These are phyloP conservation scores for Acronicta leporina DNA, from an alignment of 2,888 invertebrate species.

Conservation along the genomic window DNA sequence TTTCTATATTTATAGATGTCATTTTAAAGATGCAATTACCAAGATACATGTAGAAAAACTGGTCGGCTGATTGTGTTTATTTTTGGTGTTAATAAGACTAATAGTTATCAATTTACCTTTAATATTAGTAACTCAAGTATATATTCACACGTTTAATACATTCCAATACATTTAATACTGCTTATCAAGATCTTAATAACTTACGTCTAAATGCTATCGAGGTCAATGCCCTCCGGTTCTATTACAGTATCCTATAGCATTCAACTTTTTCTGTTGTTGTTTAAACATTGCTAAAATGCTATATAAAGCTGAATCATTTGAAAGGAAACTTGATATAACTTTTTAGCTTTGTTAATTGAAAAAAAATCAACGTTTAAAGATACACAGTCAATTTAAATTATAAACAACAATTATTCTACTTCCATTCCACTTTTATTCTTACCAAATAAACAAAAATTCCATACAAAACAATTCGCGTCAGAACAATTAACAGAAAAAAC, in stretches of 20 bases:
- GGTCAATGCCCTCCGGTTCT: constrained; percentile 13
- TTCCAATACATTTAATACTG: constrained; percentile 10
- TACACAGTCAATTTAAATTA: not conserved
- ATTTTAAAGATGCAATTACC: no score
- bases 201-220: constrained; percentile 15
- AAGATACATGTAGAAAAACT: no score
- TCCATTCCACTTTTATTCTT: constrained; percentile 10
- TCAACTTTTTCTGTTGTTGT: constrained; percentile 1
- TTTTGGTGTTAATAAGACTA: constrained; percentile 1
- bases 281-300: not conserved
- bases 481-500: constrained; percentile 51
- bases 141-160: constrained; percentile 15
- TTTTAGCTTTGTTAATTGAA: not conserved
- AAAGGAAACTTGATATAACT: not conserved
- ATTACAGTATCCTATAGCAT: constrained; percentile 17
- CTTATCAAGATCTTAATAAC: constrained; percentile 27
- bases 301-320: not conserved
- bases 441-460: constrained; percentile 28
- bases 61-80: no score
- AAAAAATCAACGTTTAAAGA: not conserved
- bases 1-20: no score
- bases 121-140: not conserved
- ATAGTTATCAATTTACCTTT: not conserved
- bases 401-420: constrained; percentile 4
- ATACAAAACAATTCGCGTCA: constrained; percentile 42